A percentile compares a stretch with the other conserved stretches of the same genome.
Evolutionary conservation across 2,113 vertebrate species (phyloP).

Genomic region (Grammomys surdaster): DNA sequence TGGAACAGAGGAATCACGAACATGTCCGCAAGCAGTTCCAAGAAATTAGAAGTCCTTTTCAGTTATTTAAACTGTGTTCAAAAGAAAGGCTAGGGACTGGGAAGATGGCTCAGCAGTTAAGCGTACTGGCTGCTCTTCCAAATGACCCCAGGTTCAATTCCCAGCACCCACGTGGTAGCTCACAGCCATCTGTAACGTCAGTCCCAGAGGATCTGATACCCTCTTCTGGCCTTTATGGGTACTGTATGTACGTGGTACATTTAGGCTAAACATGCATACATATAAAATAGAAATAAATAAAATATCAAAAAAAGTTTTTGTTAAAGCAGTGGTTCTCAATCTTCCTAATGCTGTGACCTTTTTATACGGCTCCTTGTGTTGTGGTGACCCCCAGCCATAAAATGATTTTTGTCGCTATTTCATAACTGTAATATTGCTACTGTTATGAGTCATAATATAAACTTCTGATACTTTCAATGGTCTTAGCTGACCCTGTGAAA

Average conservation of each 20-base stretch:
- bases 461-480: no score
- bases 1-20: background rate
- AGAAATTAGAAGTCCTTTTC: conserved; percentile 4
- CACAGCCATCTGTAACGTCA: background rate
- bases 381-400: background rate
- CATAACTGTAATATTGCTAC: background rate
- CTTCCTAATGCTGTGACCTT: background rate
- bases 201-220: background rate
- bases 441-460: background rate
- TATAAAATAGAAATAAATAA: background rate
- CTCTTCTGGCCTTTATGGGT: background rate
- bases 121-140: background rate
- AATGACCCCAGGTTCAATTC: background rate
- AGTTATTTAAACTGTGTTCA: conserved; percentile 3
- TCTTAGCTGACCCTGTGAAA: background rate
- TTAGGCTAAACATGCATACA: background rate
- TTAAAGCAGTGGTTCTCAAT: background rate
- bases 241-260: background rate
- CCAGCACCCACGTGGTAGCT: background rate
- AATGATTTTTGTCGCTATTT: background rate
- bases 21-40: background rate
- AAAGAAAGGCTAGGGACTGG: background rate
- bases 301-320: background rate
- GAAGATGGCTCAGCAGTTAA: background rate
- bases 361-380: background rate